phyloP scores from a whole-genome alignment of 2,888 invertebrate genomes.

The Pteria penguin region DNA sequence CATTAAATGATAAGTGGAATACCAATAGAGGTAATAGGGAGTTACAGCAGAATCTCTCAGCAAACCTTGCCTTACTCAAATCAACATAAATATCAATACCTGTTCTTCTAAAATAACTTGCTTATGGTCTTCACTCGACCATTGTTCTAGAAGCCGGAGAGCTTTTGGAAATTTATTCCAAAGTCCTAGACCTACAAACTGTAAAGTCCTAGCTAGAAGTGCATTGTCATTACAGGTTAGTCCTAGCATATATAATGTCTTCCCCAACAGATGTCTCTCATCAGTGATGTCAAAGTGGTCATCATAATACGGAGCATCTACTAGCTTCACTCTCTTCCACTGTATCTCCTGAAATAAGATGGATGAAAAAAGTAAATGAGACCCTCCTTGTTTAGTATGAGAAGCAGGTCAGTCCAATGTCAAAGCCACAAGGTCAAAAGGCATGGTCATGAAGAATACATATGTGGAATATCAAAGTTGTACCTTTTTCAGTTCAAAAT shows the following conservation, averaged over 20 bases:
- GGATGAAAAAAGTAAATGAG: background rate
- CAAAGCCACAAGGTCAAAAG: too few species aligned
- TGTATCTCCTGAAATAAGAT: constrained; percentile 79
- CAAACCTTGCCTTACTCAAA: too few species aligned
- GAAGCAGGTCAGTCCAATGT: background rate
- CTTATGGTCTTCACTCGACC: too few species aligned
- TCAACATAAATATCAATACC: too few species aligned
- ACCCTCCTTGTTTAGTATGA: background rate
- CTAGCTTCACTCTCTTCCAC: constrained; percentile 88
- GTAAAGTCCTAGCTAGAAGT: constrained; percentile 71
- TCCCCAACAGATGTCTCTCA: constrained; percentile 87
- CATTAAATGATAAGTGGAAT: too few species aligned
- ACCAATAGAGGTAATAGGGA: too few species aligned
- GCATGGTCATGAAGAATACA: too few species aligned
- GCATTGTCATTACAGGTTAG: constrained; percentile 44
- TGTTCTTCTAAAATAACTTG: too few species aligned
- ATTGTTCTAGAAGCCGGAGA: constrained; percentile 61
- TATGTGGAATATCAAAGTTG: too few species aligned
- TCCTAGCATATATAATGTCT: constrained; percentile 84
- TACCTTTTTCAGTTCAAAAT: too few species aligned
- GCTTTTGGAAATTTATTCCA: constrained; percentile 85
- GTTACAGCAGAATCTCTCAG: too few species aligned
- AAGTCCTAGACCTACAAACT: constrained; percentile 85
- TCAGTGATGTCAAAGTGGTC: constrained; percentile 93
- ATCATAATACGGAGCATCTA: constrained; percentile 92